Evolutionary conservation across 2,888 invertebrate genomes (phyloP).

Genomic region (Empis stercorea): DNA sequence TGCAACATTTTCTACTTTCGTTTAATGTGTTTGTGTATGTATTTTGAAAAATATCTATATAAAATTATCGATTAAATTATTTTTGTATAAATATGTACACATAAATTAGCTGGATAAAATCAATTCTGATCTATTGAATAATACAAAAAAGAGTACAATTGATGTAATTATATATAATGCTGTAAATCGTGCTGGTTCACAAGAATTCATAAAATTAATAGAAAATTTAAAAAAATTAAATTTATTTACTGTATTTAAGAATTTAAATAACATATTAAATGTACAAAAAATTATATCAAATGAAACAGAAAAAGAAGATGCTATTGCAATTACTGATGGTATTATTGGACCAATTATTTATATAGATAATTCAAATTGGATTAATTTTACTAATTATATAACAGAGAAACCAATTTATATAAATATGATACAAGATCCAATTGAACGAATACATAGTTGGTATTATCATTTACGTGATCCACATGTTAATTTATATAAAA

Average conservation of each 20-base stretch:
- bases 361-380: constrained; percentile 28
- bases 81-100: no score
- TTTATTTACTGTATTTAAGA: constrained; percentile 20
- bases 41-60: no score
- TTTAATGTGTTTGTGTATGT: no score
- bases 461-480: constrained; percentile 82
- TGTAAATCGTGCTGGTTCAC: constrained; percentile 30
- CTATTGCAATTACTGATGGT: constrained; percentile 43
- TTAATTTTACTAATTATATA: constrained; percentile 40
- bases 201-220: constrained; percentile 26
- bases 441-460: constrained; percentile 83
- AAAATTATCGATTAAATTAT: no score
- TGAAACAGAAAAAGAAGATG: no score
- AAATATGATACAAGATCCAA: constrained; percentile 79
- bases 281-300: no score
- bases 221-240: constrained; percentile 23
- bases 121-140: constrained; percentile 42
- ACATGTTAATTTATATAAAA: constrained; percentile 61
- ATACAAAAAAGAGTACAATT: constrained; percentile 58
- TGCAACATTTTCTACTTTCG: no score
- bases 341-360: constrained; percentile 36
- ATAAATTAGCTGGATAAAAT: neutral
- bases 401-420: constrained; percentile 74
- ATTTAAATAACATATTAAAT: neutral
- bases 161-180: constrained; percentile 52